Percentiles rank a stretch among this genome's conserved stretches.
Conservation (phyloP, 2,888 invertebrate species). For the Diadegma fenestrale region DNA sequence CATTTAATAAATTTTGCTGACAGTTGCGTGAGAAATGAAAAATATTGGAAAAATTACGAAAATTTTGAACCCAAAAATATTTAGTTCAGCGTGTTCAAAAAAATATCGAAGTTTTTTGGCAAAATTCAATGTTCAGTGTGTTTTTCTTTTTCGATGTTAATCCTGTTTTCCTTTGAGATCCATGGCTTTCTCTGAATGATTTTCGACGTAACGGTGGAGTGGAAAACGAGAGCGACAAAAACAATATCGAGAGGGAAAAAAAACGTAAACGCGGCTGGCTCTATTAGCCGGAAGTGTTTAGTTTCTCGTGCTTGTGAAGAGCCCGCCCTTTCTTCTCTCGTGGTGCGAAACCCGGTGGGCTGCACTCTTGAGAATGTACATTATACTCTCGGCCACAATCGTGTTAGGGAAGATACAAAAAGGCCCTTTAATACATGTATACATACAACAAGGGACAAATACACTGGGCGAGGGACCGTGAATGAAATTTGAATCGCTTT, state of each 20-base stretch:
- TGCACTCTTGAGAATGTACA: slow-evolving; percentile 34
- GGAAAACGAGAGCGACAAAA: not conserved
- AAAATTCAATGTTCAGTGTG: too few relatives aligned
- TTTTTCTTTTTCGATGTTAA: not conserved
- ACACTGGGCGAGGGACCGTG: slow-evolving; percentile 41
- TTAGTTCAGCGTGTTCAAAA: too few relatives aligned
- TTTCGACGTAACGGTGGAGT: not conserved
- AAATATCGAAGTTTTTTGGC: too few relatives aligned
- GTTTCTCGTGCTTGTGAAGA: slow-evolving; percentile 42
- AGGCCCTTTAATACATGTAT: slow-evolving; percentile 6
- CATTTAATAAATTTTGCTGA: too few relatives aligned
- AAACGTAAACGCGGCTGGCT: slow-evolving; percentile 29
- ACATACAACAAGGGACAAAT: slow-evolving; percentile 20
- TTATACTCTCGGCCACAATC: slow-evolving; percentile 13
- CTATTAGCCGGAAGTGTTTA: slow-evolving; percentile 67
- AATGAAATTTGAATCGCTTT: slow-evolving; percentile 69
- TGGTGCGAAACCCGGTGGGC: slow-evolving; percentile 14
- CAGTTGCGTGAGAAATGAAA: too few relatives aligned
- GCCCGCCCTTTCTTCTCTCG: slow-evolving; percentile 14
- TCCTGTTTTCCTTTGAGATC: not conserved
- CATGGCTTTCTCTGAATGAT: not conserved
- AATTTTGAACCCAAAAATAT: too few relatives aligned
- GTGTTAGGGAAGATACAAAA: slow-evolving; percentile 37
- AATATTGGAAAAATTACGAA: too few relatives aligned
- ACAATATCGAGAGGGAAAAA: slow-evolving; percentile 29